Base-by-base conservation (phyloP, 2,113 vertebrate species). In the Thalassarche chlororhynchos region DNA sequence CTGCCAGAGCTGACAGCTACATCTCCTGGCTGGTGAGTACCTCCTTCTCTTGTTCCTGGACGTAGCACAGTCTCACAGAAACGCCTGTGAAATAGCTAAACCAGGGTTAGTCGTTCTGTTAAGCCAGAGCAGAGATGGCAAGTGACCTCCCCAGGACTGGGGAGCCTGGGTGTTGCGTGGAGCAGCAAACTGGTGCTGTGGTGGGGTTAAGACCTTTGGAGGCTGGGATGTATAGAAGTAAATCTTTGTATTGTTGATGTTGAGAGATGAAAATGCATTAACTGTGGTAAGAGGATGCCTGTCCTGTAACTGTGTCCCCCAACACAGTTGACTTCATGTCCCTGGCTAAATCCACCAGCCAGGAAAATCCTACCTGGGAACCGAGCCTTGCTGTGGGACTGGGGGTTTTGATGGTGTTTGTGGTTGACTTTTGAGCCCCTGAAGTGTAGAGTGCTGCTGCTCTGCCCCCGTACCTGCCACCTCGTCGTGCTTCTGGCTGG, bases 271-370 rank as follows among this genome's bases (percentile, higher is more conserved):
- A 89, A 58, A 14, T 7, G 17, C 8, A 3, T 40, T 52, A 19
- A 19, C 12, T 1, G 1, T 25, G 58, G 8, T 54, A 7, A 74
- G 54, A 32, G 31, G 28, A 3, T 47, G 31, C 40, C 34, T 47
- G 34, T 20, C 26, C 62, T 46, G 57, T 32, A 23, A 8, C 42
- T 12, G 25, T 55, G 86, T 60, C 46, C 54, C 31, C 47, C 6
- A n/a, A 10, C 2, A 5, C 0, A 0, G 8, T 1, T 68, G 31
- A 12, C 31, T 74, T 87, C 1, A 0, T 17, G 12, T 77, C 8
- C 18, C 23, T 81, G 72, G 7, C 42, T 64, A 75, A 81, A 46
- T 36, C 24, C 26, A 66, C 70, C 61, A 70, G 38, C 42, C 40
- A 42, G 46, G 32, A 64, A 68, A 76, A 32, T 21, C 40, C 7